Percentiles rank a stretch among this genome's conserved stretches.
Evolutionary conservation across 2,888 invertebrate genomes (phyloP).

Genomic region (Ceriagrion tenellum): DNA sequence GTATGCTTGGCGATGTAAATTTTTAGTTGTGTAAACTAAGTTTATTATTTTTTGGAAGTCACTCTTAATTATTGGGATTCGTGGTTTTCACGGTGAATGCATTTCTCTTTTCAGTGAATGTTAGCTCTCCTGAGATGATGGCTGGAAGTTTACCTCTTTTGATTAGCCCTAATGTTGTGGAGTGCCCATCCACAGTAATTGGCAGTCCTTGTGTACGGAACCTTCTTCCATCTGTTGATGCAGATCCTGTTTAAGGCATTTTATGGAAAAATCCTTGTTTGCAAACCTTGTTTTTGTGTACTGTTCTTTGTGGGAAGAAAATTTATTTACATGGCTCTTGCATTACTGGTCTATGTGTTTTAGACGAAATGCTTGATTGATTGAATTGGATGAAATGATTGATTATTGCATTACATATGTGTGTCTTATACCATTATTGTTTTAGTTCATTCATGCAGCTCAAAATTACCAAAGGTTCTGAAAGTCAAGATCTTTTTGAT

Average conservation of each 20-base stretch:
- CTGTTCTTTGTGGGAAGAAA: background rate
- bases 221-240: slow-evolving; percentile 29
- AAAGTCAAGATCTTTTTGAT: background rate
- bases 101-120: slow-evolving; percentile 53
- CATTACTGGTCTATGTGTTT: background rate
- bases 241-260: slow-evolving; percentile 29
- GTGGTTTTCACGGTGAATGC: no score
- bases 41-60: no score
- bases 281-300: background rate
- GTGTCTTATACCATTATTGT: background rate
- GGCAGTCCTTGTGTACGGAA: background rate
- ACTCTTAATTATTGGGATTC: no score
- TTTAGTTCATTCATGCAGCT: background rate
- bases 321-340: background rate
- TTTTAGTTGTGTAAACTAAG: no score
- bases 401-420: background rate
- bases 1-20: no score
- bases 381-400: no score
- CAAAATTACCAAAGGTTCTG: background rate
- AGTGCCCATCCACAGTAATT: background rate
- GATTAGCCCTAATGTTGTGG: slow-evolving; percentile 19
- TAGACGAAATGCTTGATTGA: background rate
- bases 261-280: background rate
- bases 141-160: slow-evolving; percentile 23
- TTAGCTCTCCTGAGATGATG: slow-evolving; percentile 19